Base-by-base conservation (phyloP, 2,888 invertebrate genomes). In the Troilus luridus region DNA sequence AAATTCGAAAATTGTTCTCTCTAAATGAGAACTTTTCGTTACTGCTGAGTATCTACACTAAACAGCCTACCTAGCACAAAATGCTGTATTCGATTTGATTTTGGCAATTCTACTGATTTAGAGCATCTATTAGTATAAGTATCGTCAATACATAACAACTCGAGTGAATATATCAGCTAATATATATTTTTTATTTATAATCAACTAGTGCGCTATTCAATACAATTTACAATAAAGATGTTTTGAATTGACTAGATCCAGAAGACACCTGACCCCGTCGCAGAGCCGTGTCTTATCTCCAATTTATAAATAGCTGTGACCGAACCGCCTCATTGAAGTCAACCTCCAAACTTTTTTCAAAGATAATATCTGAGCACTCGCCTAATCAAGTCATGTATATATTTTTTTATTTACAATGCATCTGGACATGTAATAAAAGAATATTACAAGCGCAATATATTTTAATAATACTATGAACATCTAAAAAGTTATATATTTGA, bases 221-320 rank as follows among this genome's bases (percentile, higher is more conserved):
- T 41, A 41, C 17, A 7, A 41, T 77, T 41, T 17, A 41, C 27
- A 41, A 77, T 41, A 41, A 17, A 17, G 14, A 77, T 77, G 14
- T 27, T 67, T 41, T 41, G 41, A 41, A 67, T 24, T 0, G 8
- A 41, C 10, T 77, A 6, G 27, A 27, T 77, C 17, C 17, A 77
- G 19, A 27, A 41, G 72, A 77, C 41, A 77, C 72, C 72, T 77
- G 72, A 17, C 67, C 67, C 27, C 5, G 27, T 19, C 27, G 41
- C 17, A 17, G 72, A 77, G 41, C 24, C 72, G 72, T 77, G 72
- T 77, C 72, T 77, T 77, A 77, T 77, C 72, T 27, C 17, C 17
- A 77, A 27, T 77, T 77, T 77, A 77, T 77, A 77, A 77, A 77
- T 77, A 77, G 72, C 72, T 17, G 41, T 77, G 72, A 77, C 72